Conservation (phyloP, 2,797 vertebrate species). For the Enteromius afrohamiltoni region DNA sequence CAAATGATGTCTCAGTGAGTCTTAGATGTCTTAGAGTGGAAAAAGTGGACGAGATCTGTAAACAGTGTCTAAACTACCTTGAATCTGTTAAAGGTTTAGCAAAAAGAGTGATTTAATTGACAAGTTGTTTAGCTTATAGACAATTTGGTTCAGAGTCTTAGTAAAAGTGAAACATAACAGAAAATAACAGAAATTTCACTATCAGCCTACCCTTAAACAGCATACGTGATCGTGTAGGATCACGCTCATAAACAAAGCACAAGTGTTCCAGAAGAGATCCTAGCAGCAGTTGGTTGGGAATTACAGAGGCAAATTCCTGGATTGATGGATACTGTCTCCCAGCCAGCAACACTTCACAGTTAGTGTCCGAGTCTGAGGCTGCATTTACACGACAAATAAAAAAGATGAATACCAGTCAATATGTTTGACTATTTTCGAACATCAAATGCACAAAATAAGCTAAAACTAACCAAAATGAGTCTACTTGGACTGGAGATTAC, state of each 20-base stretch:
- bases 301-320: slow-evolving; percentile 85
- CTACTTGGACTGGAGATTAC: slow-evolving; percentile 30
- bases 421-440: not conserved
- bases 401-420: not conserved
- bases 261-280: slow-evolving; percentile 95
- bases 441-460: not conserved
- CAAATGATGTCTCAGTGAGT: too few species aligned
- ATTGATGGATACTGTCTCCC: slow-evolving; percentile 72
- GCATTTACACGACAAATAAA: slow-evolving; percentile 17
- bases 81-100: not conserved
- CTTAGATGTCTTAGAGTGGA: not conserved
- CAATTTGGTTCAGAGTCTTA: not conserved
- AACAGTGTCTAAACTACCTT: not conserved
- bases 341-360: slow-evolving; percentile 80
- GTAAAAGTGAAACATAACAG: not conserved
- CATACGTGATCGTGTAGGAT: slow-evolving; percentile 82
- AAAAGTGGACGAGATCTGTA: not conserved
- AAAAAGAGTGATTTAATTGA: not conserved
- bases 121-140: not conserved
- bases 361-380: slow-evolving; percentile 89
- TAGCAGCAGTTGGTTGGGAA: slow-evolving; percentile 94
- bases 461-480: not conserved
- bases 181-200: not conserved
- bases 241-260: slow-evolving; percentile 90
- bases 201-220: slow-evolving; percentile 86